Percentiles rank a stretch among this genome's conserved stretches.
These are phyloP conservation scores for Kryptolebias ocellatus DNA, from an alignment of 2,797 vertebrate species.

Conservation along the genomic window DNA sequence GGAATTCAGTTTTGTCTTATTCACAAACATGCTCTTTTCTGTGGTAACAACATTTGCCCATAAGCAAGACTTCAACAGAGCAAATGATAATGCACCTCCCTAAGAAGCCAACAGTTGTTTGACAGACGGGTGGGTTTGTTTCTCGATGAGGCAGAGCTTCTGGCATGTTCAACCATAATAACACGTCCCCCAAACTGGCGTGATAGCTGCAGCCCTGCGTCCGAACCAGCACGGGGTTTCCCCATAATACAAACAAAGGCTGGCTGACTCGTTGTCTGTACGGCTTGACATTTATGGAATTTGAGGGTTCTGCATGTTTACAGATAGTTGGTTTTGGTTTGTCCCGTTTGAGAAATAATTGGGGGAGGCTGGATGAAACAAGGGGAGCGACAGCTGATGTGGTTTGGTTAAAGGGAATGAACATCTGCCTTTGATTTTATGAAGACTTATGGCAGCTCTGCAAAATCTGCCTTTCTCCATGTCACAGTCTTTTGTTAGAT, in stretches of 20 bases:
- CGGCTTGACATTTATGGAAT: conserved; percentile 68
- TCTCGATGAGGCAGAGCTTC: conserved; percentile 72
- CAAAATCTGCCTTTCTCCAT: conserved; percentile 43
- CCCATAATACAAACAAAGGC: conserved; percentile 66
- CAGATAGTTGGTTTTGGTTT: conserved; percentile 72
- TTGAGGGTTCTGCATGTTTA: conserved; percentile 76
- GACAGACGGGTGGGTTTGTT: conserved; percentile 74
- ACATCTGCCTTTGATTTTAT: conserved; percentile 80
- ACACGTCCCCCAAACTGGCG: conserved; percentile 63
- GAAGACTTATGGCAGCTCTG: conserved; percentile 54
- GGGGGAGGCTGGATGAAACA: conserved; percentile 60
- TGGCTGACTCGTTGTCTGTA: conserved; percentile 59
- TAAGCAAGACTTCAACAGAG: conserved; percentile 52
- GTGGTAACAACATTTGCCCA: conserved; percentile 38
- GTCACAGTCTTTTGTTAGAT: conserved; percentile 46
- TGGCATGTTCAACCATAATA: conserved; percentile 78
- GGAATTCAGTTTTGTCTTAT: conserved; percentile 50
- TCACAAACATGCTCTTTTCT: conserved; percentile 44
- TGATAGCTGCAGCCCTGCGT: conserved; percentile 62
- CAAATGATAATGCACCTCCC: conserved; percentile 58
- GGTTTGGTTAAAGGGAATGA: conserved; percentile 65
- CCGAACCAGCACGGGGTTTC: conserved; percentile 64
- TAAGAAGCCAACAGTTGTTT: conserved; percentile 70
- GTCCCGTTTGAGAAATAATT: conserved; percentile 68
- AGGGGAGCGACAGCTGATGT: conserved; percentile 78